These are phyloP conservation scores for Hirtodrosophila histrioides DNA, from an alignment of 2,888 invertebrate genomes.

Conservation along the genomic window DNA sequence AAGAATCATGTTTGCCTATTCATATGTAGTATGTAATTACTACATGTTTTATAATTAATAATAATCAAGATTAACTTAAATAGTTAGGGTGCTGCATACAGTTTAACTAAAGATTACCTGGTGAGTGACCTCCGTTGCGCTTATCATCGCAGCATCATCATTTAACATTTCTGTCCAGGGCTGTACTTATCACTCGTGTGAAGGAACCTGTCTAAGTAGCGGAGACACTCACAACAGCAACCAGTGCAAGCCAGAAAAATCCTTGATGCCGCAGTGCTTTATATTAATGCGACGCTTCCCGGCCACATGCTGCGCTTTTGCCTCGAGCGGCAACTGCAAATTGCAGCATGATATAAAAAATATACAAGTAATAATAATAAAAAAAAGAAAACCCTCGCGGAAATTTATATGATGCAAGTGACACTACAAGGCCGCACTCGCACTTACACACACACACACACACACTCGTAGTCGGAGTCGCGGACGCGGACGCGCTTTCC, in stretches of 20 bases:
- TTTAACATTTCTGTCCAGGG: conserved; percentile 22
- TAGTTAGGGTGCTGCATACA: not conserved
- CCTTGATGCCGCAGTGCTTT: conserved; percentile 78
- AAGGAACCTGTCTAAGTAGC: conserved; percentile 41
- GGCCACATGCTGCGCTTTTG: conserved; percentile 55
- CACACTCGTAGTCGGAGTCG: conserved; percentile 15
- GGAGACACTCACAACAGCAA: conserved; percentile 25
- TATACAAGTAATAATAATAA: conserved; percentile 50
- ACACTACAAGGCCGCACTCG: conserved; percentile 70
- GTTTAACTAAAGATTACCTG: conserved; percentile 26
- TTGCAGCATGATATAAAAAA: conserved; percentile 53
- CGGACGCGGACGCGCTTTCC: conserved; percentile 48
- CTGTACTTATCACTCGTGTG: conserved; percentile 13
- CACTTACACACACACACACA: conserved; percentile 10
- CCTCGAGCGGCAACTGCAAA: conserved; percentile 69
- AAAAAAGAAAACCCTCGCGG: conserved; percentile 14
- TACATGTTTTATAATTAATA: too few species aligned
- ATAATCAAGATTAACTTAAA: not conserved
- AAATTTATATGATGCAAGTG: conserved; percentile 74
- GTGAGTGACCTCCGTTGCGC: conserved; percentile 21
- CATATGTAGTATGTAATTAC: too few species aligned
- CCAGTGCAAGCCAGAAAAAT: conserved; percentile 61
- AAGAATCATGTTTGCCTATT: too few species aligned
- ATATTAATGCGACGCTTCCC: conserved; percentile 65
- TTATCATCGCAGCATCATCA: conserved; percentile 36